Evolutionary conservation across 30 jellyfish, hydroid and myxozoan species (phyloP).

Genomic region (Clytia hemisphaerica): DNA sequence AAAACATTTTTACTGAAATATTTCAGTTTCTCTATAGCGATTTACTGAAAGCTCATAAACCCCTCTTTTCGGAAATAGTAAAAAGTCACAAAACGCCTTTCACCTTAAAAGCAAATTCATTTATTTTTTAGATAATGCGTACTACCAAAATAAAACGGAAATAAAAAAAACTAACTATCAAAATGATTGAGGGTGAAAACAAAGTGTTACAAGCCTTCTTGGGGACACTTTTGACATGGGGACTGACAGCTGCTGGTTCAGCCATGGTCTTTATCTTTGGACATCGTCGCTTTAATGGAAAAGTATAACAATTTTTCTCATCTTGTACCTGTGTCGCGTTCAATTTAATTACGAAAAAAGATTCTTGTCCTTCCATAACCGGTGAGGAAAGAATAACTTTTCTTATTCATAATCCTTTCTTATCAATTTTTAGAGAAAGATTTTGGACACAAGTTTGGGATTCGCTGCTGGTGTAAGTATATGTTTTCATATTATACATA

Average conservation of each 20-base stretch:
- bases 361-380: no score
- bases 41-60: no score
- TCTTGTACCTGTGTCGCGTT: no score
- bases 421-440: conserved; percentile 44
- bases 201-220: conserved; percentile 89
- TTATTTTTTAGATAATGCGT: no score
- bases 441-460: conserved; percentile 89
- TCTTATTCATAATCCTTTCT: background rate
- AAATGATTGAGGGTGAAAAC: conserved; percentile 64
- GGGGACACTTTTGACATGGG: conserved; percentile 95
- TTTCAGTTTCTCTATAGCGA: no score
- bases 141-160: no score
- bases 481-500: background rate
- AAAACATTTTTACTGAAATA: no score
- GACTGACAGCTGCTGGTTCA: conserved; percentile 97
- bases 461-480: conserved; percentile 95
- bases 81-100: no score
- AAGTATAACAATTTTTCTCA: background rate
- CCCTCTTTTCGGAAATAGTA: no score
- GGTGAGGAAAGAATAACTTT: background rate
- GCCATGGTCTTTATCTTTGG: conserved; percentile 76
- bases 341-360: no score
- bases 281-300: conserved; percentile 41
- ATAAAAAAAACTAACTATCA: no score
- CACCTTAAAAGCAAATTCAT: no score